Evolutionary conservation across 1,140 invertebrate species (phyloP), one percentile per base, ranked within the genome.

Genomic region (Euschistus heros): DNA sequence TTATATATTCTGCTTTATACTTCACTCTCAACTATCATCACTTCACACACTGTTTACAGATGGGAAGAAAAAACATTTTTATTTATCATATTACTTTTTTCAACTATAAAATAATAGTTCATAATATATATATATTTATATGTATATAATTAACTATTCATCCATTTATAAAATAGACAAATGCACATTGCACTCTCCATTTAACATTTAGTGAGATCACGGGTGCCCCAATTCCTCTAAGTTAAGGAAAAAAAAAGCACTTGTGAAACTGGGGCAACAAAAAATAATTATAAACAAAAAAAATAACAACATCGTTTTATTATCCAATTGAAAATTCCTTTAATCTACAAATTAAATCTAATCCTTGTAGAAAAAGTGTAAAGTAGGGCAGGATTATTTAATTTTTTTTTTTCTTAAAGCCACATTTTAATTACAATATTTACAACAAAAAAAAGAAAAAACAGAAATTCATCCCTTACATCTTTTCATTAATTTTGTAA

Each of bases 311-410:
- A 57, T 57, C 26, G 54, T 57, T 20, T 50, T 37, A 37, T 52
- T 54, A 33, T 24, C 46, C 44, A 64, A 57, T 55, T 54, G 46
- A 55, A 33, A 64, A 54, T 47, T 63, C 27, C 20, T 54, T 27
- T n/a, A 50, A 42, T 26, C 63, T 64, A 54, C 33, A 64, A 55
- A 55, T 64, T 46, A 55, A 54, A 46, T 64, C 46, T 64, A 64
- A 64, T 42, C 54, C 27, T 69, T 69, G 64, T 69, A 65, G 63
- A 68, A 70, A 70, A 70, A 68, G 69, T 70, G 69, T 67, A 70
- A 70, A 70, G 69, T 67, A 67, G 69, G 69, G 69, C 69, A 68
- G 69, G 69, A 68, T 68, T 64, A 46, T 57, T 24, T 64, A 65
- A 65, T 66, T 55, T 62, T 57, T 61, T 37, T 33, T 66, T 66